These are phyloP conservation scores for Diplazon laetatorius DNA, from an alignment of 2,888 invertebrate species.

Conservation along the genomic window DNA sequence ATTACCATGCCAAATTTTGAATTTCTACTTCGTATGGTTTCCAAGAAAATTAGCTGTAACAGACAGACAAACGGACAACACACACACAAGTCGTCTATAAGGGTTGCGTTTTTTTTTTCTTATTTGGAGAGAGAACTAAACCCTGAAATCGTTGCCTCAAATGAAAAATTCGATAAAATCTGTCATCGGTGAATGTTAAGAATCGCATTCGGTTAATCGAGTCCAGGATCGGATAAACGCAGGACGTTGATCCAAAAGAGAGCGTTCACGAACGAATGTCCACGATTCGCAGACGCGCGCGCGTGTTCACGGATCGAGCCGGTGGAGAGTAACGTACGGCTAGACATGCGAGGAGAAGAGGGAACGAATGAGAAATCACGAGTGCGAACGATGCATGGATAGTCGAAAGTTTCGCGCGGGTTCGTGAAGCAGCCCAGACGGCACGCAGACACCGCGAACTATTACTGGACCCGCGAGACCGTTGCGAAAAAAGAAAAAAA, in stretches of 20 bases:
- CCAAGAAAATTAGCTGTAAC: no score
- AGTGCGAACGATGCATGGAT: conserved; percentile 23
- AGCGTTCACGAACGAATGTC: conserved; percentile 16
- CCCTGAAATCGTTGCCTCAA: no score
- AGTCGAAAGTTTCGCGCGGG: conserved; percentile 69
- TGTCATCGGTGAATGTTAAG: not conserved
- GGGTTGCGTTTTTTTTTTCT: no score
- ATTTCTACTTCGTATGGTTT: no score
- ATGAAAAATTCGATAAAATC: not conserved
- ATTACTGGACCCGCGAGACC: conserved; percentile 68
- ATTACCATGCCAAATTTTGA: no score
- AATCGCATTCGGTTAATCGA: conserved; percentile 14
- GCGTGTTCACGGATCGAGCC: conserved; percentile 38
- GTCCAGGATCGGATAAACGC: conserved; percentile 40
- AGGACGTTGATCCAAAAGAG: conserved; percentile 24
- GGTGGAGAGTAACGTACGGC: conserved; percentile 54
- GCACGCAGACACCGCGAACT: conserved; percentile 70
- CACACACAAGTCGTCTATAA: no score
- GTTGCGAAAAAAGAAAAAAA: conserved; percentile 52
- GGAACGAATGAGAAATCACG: conserved; percentile 35
- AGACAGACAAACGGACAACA: no score
- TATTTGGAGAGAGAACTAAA: no score
- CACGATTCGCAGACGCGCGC: not conserved
- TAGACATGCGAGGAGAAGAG: conserved; percentile 59
- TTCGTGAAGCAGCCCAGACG: conserved; percentile 72